Conservation (phyloP, 2,888 invertebrate species). For the Chalcis sispes region DNA sequence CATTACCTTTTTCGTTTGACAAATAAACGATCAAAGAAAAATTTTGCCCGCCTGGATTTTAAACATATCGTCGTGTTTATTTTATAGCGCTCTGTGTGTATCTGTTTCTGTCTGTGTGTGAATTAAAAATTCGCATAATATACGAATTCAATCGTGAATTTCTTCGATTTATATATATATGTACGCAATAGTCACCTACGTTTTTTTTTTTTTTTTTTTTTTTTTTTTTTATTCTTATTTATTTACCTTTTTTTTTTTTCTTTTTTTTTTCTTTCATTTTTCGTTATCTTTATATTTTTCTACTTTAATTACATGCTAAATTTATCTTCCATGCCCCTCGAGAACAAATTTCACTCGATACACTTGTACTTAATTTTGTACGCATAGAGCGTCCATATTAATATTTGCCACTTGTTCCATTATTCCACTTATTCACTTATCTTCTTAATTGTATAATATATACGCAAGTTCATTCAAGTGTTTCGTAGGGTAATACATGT, state of each 20-base stretch:
- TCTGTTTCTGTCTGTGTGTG: too few species aligned
- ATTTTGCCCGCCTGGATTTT: too few species aligned
- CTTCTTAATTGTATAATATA: too few species aligned
- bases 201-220: too few species aligned
- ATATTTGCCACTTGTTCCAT: neutral
- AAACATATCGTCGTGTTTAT: too few species aligned
- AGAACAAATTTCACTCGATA: slow-evolving; percentile 33
- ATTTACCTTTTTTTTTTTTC: too few species aligned
- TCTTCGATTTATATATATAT: slow-evolving; percentile 23
- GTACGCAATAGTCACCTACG: slow-evolving; percentile 29
- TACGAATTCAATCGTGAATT: slow-evolving; percentile 25
- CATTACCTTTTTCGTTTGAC: too few species aligned
- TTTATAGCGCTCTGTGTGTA: too few species aligned
- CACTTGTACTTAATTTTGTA: slow-evolving; percentile 47
- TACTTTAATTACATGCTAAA: slow-evolving; percentile 44
- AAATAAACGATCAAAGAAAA: slow-evolving; percentile 1
- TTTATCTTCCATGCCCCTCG: slow-evolving; percentile 2
- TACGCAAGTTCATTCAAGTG: too few species aligned
- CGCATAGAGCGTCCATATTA: slow-evolving; percentile 15
- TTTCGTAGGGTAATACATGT: too few species aligned
- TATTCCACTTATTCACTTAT: neutral
- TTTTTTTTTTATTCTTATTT: too few species aligned
- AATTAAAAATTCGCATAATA: slow-evolving; percentile 5
- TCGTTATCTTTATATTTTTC: too few species aligned
- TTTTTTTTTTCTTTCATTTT: slow-evolving; percentile 13